Percentiles rank a stretch among this genome's conserved stretches.
These are phyloP conservation scores for Oophaga pumilio DNA, from an alignment of 2,113 vertebrate species.

Conservation along the genomic window DNA sequence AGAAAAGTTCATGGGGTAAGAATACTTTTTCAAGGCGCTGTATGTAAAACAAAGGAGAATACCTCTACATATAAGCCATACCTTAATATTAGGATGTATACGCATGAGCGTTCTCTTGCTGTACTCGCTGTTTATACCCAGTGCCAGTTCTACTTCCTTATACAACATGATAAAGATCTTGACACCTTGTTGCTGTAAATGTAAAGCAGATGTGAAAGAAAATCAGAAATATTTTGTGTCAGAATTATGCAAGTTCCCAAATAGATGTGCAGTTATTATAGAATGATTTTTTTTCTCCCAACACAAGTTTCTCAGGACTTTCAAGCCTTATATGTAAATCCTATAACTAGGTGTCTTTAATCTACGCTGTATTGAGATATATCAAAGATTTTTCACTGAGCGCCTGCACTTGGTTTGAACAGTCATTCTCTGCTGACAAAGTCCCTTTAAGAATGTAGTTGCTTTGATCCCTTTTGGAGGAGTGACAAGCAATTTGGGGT, in stretches of 20 bases:
- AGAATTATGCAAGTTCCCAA: background rate
- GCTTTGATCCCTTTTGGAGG: too few species aligned
- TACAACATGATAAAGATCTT: slow-evolving; percentile 92
- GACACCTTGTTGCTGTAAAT: slow-evolving; percentile 89
- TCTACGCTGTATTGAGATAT: too few species aligned
- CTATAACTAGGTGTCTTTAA: too few species aligned
- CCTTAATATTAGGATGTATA: slow-evolving; percentile 94
- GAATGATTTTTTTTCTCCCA: background rate
- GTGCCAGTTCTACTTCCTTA: slow-evolving; percentile 93
- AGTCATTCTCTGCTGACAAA: too few species aligned
- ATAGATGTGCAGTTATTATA: background rate
- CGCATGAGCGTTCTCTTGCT: slow-evolving; percentile 86
- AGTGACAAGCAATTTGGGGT: background rate
- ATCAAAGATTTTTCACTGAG: too few species aligned
- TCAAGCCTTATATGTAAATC: background rate
- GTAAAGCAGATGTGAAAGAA: background rate
- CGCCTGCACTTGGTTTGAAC: too few species aligned
- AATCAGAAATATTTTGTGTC: background rate
- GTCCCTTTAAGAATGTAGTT: too few species aligned
- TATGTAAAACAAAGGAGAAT: background rate
- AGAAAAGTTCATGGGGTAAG: too few species aligned
- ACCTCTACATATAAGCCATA: slow-evolving; percentile 59
- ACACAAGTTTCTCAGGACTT: background rate
- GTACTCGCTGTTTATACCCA: slow-evolving; percentile 96
- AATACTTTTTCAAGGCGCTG: too few species aligned